Conservation (phyloP, 2,113 vertebrate genomes). For the Thomomys bottae region DNA sequence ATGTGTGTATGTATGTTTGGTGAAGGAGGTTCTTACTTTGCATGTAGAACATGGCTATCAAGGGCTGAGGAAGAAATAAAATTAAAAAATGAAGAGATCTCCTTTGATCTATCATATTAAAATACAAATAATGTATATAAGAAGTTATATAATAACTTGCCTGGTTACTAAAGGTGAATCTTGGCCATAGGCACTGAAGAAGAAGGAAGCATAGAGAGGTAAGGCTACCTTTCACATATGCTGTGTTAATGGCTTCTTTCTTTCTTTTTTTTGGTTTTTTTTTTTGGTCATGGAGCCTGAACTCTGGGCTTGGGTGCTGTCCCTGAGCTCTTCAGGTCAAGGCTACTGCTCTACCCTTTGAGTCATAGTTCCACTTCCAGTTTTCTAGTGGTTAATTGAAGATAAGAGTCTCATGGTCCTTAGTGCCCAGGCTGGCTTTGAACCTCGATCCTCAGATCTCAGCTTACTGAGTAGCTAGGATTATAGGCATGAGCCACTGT, state of each 20-base stretch:
- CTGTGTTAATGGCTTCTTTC: background rate
- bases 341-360: too few relatives aligned
- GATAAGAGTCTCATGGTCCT: too few relatives aligned
- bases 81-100: background rate
- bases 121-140: background rate
- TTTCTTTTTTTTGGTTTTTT: background rate
- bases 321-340: too few relatives aligned
- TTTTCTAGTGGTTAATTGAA: too few relatives aligned
- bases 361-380: too few relatives aligned
- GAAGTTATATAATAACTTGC: background rate
- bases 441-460: too few relatives aligned
- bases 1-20: too few relatives aligned
- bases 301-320: too few relatives aligned
- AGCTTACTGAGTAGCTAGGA: too few relatives aligned
- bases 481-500: too few relatives aligned
- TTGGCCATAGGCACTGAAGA: background rate
- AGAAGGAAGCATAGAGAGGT: background rate
- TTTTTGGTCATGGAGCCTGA: too few relatives aligned
- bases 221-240: background rate
- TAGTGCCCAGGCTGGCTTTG: too few relatives aligned
- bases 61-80: background rate
- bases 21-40: background rate
- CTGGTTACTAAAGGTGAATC: background rate
- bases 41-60: background rate
- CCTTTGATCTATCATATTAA: background rate